Evolutionary conservation across 2,797 vertebrate species (phyloP).

Genomic region (Squalus acanthias): DNA sequence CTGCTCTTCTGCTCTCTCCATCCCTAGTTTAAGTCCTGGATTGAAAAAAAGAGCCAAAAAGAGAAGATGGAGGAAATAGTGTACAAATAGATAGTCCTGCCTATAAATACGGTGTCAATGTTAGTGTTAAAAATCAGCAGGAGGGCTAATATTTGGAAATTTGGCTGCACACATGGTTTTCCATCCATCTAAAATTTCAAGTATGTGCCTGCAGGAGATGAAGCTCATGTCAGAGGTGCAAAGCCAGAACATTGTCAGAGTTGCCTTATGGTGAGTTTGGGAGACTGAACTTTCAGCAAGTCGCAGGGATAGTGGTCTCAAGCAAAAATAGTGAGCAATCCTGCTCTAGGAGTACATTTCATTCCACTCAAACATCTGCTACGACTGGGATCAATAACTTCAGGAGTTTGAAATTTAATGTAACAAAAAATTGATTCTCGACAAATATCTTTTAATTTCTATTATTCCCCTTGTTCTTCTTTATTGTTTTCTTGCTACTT

Average conservation of each 20-base stretch:
- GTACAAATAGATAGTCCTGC: neutral
- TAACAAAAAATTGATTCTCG: neutral
- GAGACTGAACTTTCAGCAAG: neutral
- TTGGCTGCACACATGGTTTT: neutral
- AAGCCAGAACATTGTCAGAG: neutral
- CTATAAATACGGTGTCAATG: neutral
- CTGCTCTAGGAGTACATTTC: neutral
- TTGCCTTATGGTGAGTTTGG: neutral
- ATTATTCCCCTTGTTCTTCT: neutral
- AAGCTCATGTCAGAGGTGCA: neutral
- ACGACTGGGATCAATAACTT: neutral
- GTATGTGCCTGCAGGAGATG: neutral
- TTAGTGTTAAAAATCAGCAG: neutral
- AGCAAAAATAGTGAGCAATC: neutral
- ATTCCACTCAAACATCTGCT: neutral
- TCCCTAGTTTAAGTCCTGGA: neutral
- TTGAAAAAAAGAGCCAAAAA: neutral
- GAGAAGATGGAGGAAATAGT: neutral
- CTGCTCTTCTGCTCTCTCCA: neutral
- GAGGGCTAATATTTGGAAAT: neutral
- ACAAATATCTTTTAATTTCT: neutral
- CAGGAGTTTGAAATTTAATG: neutral
- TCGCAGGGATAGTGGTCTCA: neutral
- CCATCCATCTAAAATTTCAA: neutral
- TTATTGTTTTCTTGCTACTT: neutral